A percentile compares a stretch with the other conserved stretches of the same genome.
Conservation (phyloP, 2,888 invertebrate species). For the Thecophora atra region DNA sequence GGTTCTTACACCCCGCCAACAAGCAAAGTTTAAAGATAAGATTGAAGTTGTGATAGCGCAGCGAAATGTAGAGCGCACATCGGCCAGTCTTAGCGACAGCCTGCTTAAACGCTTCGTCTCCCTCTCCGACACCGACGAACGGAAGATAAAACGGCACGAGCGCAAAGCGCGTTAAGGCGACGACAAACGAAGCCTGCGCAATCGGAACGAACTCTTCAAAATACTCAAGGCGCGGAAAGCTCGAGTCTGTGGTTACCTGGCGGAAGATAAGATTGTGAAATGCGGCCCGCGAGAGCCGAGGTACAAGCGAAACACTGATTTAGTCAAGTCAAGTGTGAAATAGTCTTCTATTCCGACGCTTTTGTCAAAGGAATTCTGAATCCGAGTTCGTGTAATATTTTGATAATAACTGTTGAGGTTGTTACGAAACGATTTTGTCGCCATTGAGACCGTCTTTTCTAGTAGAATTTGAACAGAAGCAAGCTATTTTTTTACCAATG, state of each 20-base stretch:
- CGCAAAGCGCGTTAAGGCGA: conserved; percentile 15
- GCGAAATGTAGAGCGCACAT: background rate
- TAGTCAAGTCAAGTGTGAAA: too few relatives aligned
- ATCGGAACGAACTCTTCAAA: background rate
- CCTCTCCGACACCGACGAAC: background rate
- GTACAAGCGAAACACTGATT: too few relatives aligned
- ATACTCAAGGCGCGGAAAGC: background rate
- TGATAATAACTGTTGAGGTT: too few relatives aligned
- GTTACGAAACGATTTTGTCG: too few relatives aligned
- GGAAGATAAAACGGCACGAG: background rate
- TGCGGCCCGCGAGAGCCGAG: background rate
- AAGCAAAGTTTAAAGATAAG: conserved; percentile 55
- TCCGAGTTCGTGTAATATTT: too few relatives aligned
- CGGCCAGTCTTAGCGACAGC: conserved; percentile 4
- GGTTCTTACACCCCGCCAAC: background rate
- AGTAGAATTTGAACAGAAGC: too few relatives aligned
- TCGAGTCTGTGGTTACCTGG: background rate
- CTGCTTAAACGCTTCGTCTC: background rate
- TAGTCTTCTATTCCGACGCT: too few relatives aligned
- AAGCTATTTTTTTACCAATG: too few relatives aligned
- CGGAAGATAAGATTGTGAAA: conserved; percentile 4
- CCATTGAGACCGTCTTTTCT: too few relatives aligned
- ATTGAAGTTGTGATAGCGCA: conserved; percentile 44
- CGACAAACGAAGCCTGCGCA: conserved; percentile 33
- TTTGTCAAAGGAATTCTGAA: too few relatives aligned